These are phyloP conservation scores for Xylophagus ater DNA, from an alignment of 2,888 invertebrate species.

Conservation along the genomic window DNA sequence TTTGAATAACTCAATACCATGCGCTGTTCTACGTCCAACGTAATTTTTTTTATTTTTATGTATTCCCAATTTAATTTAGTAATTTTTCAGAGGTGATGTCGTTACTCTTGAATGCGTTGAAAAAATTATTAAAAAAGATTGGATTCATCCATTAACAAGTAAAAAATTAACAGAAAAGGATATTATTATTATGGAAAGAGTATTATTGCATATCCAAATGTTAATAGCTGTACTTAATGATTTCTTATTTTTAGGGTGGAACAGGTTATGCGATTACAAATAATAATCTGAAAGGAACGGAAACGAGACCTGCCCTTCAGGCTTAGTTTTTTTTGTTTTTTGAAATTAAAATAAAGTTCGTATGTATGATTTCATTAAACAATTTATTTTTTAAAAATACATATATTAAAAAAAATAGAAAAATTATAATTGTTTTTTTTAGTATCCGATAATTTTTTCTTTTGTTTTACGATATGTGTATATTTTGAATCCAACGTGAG, in stretches of 20 bases:
- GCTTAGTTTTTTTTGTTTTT: no score
- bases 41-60: constrained; percentile 40
- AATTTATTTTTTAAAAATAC: no score
- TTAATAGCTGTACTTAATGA: not conserved
- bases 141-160: constrained; percentile 87
- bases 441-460: no score
- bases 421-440: no score
- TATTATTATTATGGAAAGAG: constrained; percentile 82
- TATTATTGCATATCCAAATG: constrained; percentile 30
- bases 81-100: constrained; percentile 72
- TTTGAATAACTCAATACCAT: constrained; percentile 86
- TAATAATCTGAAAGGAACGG: constrained; percentile 68
- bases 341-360: no score
- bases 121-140: constrained; percentile 91
- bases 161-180: constrained; percentile 78
- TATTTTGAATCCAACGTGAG: no score
- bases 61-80: constrained; percentile 9
- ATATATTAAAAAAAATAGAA: no score
- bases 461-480: no score
- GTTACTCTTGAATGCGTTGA: constrained; percentile 95
- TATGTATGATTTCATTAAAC: no score
- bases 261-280: constrained; percentile 90
- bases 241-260: constrained; percentile 59
- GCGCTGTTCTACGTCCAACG: constrained; percentile 83
- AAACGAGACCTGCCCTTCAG: constrained; percentile 72